Evolutionary conservation across 2,113 vertebrate genomes (phyloP).

Genomic region (Perca schrenkii): DNA sequence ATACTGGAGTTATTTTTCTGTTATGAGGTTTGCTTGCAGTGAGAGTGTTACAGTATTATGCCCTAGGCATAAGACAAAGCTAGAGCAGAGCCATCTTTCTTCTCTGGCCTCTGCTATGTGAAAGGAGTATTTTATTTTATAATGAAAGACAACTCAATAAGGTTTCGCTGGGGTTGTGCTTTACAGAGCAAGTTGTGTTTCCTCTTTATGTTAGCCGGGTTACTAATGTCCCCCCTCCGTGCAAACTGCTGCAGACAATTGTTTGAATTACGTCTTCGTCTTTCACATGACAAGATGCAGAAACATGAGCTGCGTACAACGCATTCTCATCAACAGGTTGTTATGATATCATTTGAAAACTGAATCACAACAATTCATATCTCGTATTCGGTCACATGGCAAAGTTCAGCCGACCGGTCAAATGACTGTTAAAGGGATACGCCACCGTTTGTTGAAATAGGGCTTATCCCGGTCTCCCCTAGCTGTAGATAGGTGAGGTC

Average conservation of each 20-base stretch:
- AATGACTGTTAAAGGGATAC: too few relatives aligned
- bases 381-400: too few relatives aligned
- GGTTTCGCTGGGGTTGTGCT: background rate
- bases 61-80: background rate
- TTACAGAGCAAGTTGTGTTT: background rate
- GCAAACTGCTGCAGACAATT: background rate
- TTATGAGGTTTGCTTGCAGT: background rate
- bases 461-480: too few relatives aligned
- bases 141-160: slow-evolving; percentile 9
- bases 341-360: too few relatives aligned
- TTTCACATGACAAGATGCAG: background rate
- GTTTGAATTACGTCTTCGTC: too few relatives aligned
- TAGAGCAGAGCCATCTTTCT: slow-evolving; percentile 9
- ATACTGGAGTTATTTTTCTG: background rate
- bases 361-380: too few relatives aligned
- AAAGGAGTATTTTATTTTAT: background rate
- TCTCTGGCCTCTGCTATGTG: slow-evolving; percentile 10
- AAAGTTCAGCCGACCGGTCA: too few relatives aligned
- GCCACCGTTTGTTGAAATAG: too few relatives aligned
- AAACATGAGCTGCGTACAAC: too few relatives aligned
- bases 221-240: background rate
- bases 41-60: slow-evolving; percentile 13
- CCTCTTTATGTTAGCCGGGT: background rate
- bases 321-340: too few relatives aligned
- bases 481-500: too few relatives aligned